Conservation (phyloP, 2,113 vertebrate species). For the Heteronetta atricapilla region DNA sequence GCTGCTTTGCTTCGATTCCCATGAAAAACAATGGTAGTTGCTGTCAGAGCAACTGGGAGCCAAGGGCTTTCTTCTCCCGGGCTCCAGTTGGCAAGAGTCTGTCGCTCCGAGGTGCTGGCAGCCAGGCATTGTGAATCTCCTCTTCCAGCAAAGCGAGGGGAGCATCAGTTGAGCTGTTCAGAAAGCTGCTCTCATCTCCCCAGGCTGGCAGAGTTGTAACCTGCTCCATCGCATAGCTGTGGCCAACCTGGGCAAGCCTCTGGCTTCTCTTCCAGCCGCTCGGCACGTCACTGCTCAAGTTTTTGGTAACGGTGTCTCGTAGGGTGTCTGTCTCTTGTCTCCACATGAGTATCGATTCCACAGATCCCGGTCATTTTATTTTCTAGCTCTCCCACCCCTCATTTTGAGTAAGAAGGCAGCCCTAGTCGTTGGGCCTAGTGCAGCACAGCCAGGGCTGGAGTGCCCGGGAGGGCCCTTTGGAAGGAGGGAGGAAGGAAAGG, state of each 20-base stretch:
- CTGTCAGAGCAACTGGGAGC: conserved; percentile 24
- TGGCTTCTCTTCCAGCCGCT: neutral
- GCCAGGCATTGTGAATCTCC: neutral
- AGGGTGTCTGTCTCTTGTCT: neutral
- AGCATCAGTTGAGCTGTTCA: neutral
- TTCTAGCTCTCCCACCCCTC: neutral
- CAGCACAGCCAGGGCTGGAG: neutral
- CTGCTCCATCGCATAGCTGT: neutral
- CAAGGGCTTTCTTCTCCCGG: neutral
- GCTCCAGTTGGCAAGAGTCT: neutral
- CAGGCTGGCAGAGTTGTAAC: neutral
- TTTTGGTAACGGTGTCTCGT: neutral
- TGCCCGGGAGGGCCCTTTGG: neutral
- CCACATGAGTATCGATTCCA: neutral
- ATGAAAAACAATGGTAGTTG: conserved; percentile 23
- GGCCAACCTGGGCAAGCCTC: neutral
- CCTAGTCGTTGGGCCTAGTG: neutral
- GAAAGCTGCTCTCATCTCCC: neutral
- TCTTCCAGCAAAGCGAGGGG: neutral
- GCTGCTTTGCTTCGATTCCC: conserved; percentile 46
- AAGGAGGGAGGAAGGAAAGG: neutral
- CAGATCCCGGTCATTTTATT: neutral
- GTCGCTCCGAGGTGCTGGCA: neutral
- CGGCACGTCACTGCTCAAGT: neutral
- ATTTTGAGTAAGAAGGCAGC: neutral